These are phyloP conservation scores for Pelecanoides urinatrix DNA, from an alignment of 2,113 vertebrate species.

Conservation along the genomic window DNA sequence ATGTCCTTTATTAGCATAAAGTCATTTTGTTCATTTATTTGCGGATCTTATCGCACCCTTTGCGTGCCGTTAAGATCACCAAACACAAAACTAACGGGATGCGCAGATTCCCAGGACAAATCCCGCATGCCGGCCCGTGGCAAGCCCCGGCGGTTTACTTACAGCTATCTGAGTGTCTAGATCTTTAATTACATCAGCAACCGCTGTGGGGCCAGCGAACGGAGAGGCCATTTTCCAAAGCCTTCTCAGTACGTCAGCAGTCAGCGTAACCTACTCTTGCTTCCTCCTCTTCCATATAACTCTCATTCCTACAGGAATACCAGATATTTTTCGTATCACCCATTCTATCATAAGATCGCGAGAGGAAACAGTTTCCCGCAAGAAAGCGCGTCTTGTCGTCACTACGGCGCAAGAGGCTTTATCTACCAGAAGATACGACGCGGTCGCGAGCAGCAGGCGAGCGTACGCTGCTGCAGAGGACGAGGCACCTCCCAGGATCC, in stretches of 20 bases:
- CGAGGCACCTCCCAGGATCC: neutral
- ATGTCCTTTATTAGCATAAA: neutral
- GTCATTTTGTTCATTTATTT: accelerated
- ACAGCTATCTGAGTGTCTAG: slow-evolving; percentile 81
- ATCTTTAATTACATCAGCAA: slow-evolving; percentile 80
- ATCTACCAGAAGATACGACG: accelerated
- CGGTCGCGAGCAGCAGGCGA: accelerated
- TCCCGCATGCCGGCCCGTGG: neutral
- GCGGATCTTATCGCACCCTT: neutral
- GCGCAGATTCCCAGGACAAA: neutral
- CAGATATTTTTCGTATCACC: neutral
- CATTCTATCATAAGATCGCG: accelerated
- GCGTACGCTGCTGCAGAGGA: accelerated
- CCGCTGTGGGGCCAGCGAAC: slow-evolving; percentile 72
- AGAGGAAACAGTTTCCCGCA: neutral
- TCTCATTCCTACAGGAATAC: neutral
- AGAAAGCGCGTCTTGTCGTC: accelerated
- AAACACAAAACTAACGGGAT: neutral
- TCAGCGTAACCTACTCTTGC: slow-evolving; percentile 3
- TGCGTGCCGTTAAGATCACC: neutral
- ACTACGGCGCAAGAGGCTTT: accelerated
- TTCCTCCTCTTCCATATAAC: neutral
- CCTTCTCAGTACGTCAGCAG: slow-evolving; percentile 60
- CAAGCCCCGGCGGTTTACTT: slow-evolving; percentile 62
- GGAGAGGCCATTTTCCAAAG: slow-evolving; percentile 70